These are phyloP conservation scores for Nomia melanderi DNA, from an alignment of 1,140 invertebrate genomes.

Conservation along the genomic window DNA sequence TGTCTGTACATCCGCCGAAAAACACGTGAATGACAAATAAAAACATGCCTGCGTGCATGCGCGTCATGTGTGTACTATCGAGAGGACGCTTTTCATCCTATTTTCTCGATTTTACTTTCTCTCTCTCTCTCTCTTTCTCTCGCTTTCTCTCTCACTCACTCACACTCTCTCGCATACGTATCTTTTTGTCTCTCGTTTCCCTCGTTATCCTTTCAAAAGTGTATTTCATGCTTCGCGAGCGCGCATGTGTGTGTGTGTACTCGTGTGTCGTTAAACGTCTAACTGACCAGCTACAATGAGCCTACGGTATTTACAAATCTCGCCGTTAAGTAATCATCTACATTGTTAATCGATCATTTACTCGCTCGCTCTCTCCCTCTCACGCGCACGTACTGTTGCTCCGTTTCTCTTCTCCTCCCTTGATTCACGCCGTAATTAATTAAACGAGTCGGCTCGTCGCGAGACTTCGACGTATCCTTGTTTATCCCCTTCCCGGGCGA, in stretches of 20 bases:
- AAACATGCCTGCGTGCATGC: no score
- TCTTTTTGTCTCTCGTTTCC: neutral
- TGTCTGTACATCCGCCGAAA: neutral
- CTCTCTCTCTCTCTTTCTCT: constrained; percentile 5
- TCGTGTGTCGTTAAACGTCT: constrained; percentile 66
- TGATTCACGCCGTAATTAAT: neutral
- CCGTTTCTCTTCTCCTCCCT: no score
- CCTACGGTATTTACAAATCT: constrained; percentile 70
- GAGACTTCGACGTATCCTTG: neutral
- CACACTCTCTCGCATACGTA: no score
- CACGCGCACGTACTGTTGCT: constrained; percentile 22
- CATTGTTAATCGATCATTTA: constrained; percentile 9
- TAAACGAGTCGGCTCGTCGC: neutral
- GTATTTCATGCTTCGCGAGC: neutral
- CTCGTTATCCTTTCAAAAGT: no score
- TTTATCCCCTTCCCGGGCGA: neutral
- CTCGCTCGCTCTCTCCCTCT: constrained; percentile 27
- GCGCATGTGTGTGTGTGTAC: neutral
- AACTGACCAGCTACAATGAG: constrained; percentile 73
- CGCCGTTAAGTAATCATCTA: constrained; percentile 47
- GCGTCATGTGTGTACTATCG: neutral
- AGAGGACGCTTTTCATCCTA: constrained; percentile 26
- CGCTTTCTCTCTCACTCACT: constrained; percentile 13
- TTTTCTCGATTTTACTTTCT: constrained; percentile 30
- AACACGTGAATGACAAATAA: neutral